Base-by-base conservation (phyloP, 2,797 vertebrate species). In the Siniperca obscura region DNA sequence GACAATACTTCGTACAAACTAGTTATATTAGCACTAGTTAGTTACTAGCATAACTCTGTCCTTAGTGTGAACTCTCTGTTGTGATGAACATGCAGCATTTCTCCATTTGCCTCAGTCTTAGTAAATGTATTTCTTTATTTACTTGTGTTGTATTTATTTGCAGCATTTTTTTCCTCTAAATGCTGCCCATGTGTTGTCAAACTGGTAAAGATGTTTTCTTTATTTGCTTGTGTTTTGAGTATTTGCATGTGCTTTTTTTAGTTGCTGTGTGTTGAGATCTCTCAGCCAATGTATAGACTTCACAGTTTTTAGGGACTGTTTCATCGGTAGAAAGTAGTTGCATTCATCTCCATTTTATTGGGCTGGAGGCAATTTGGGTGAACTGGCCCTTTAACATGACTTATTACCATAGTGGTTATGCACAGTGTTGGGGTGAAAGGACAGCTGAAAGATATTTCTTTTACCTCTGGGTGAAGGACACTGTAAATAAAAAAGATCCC, bases 401-500 rank as follows among this genome's bases (percentile, higher is more conserved):
- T 44, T 30, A 61, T 19, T 62, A 70, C 27, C 56, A 1, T 27
- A 16, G 25, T 48, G 6, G 16, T 36, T 48, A 46, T n/a, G 12
- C 57, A 25, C 22, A 59, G 25, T 38, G 19, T 38, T n/a, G 30
- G 34, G n/a, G 55, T 46, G 21, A 30, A 34, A n/a, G 38, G 64
- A 27, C 30, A 36, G 57, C 19, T 61, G 10, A 62, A 27, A 25
- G 2, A 57, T 64, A 3, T 46, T 61, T 27, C 22, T 17, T 62
- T 12, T 19, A 53, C 5, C 53, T 73, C 44, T 38, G 4, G 22
- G 2, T 64, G n/a, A 67, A 50, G 27, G 34, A 78, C 16, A 60
- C 8, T 50, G 7, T 60, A 68, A 70, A 80, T 59, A 65, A 76
- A 60, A 78, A 74, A 55, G 3, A 62, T 8, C n/a, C 8, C 48